These are phyloP conservation scores for Leptinotarsa haldemani DNA, from an alignment of 2,888 invertebrate species.

Conservation along the genomic window DNA sequence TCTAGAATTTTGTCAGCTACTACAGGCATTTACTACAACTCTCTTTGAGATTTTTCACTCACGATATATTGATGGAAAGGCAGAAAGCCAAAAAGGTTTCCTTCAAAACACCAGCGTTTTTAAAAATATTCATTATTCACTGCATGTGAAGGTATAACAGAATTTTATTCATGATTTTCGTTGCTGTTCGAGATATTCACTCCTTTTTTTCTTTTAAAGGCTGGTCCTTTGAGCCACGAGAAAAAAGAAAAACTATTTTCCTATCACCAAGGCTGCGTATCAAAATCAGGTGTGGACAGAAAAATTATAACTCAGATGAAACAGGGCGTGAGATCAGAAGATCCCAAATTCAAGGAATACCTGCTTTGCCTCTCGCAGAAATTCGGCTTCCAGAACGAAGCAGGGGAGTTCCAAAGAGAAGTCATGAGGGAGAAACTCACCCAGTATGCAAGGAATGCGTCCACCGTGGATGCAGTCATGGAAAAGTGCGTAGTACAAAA, in stretches of 20 bases:
- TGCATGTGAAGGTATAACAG: too few species aligned
- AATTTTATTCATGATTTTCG: background rate
- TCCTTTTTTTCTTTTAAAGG: background rate
- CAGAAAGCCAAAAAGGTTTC: too few species aligned
- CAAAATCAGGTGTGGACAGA: slow-evolving; percentile 5
- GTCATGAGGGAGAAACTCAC: slow-evolving; percentile 8
- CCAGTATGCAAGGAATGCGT: background rate
- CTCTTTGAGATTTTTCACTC: too few species aligned
- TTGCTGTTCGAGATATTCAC: background rate
- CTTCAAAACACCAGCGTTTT: too few species aligned
- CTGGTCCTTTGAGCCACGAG: background rate
- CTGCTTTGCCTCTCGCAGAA: slow-evolving; percentile 1
- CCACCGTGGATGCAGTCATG: slow-evolving; percentile 2
- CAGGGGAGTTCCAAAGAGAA: slow-evolving; percentile 19
- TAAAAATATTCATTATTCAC: too few species aligned
- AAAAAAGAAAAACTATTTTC: background rate
- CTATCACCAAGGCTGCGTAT: slow-evolving; percentile 11
- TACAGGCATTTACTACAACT: too few species aligned
- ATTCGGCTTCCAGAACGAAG: slow-evolving; percentile 21
- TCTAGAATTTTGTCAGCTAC: too few species aligned
- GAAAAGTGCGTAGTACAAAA: slow-evolving; percentile 6
- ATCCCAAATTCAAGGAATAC: slow-evolving; percentile 25
- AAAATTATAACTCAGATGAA: background rate
- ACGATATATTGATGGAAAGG: too few species aligned
- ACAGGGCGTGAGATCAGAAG: background rate